A percentile compares a stretch with the other conserved stretches of the same genome.
phyloP scores from a whole-genome alignment of 2,113 vertebrate genomes.

The Actenoides hombroni region DNA sequence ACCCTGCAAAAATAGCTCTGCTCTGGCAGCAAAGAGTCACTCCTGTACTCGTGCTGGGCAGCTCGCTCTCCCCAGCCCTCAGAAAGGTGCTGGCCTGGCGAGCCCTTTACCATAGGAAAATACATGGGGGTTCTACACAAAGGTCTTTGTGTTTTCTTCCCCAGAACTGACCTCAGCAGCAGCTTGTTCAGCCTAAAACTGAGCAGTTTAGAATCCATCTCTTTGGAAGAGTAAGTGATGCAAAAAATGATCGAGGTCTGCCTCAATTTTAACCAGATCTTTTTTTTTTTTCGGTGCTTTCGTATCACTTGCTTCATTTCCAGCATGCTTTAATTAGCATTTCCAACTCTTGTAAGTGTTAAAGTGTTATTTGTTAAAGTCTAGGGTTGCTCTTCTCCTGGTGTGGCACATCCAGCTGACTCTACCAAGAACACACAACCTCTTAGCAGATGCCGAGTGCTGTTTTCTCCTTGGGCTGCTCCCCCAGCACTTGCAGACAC shows the following conservation, averaged over 20 bases:
- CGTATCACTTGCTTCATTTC: not conserved
- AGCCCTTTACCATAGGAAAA: not conserved
- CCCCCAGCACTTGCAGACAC: not conserved
- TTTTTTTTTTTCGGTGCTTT: not conserved
- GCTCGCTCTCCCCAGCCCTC: not conserved
- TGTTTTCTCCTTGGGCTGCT: not conserved
- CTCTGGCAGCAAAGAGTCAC: accelerated
- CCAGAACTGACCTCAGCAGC: not conserved
- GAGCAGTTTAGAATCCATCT: not conserved
- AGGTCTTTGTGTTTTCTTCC: not conserved
- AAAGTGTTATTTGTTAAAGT: not conserved
- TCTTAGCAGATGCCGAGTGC: not conserved
- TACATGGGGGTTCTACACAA: not conserved
- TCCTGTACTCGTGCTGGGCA: not conserved
- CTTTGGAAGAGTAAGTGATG: not conserved
- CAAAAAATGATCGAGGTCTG: not conserved
- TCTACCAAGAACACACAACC: accelerated
- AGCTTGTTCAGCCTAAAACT: not conserved
- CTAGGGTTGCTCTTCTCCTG: not conserved
- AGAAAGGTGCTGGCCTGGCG: not conserved
- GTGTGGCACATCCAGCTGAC: not conserved
- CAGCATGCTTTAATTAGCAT: not conserved
- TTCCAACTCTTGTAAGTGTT: not conserved
- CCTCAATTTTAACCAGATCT: not conserved
- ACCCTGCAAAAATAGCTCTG: not conserved